These are phyloP conservation scores for Anisognathus igniventris DNA, from an alignment of 2,797 vertebrate species.

Conservation along the genomic window DNA sequence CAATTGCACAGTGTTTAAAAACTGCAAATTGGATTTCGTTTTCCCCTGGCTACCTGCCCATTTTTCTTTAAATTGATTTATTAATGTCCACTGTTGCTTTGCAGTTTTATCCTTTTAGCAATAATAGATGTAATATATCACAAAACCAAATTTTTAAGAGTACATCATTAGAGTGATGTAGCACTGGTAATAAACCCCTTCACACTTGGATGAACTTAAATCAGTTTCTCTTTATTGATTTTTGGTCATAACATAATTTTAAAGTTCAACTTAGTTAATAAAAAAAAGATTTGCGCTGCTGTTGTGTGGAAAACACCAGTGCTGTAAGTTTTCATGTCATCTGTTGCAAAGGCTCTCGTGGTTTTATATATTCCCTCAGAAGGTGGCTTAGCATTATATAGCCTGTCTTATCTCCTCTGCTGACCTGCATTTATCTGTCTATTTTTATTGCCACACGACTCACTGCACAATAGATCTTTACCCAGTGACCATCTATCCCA, in stretches of 20 bases:
- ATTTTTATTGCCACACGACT: background rate
- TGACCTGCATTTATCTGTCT: constrained; percentile 18
- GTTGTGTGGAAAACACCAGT: constrained; percentile 67
- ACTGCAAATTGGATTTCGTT: constrained; percentile 59
- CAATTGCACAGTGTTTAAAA: constrained; percentile 60
- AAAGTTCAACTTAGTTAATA: constrained; percentile 87
- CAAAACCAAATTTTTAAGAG: constrained; percentile 85
- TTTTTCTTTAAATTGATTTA: constrained; percentile 82
- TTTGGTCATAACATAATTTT: constrained; percentile 88
- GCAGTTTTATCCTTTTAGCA: constrained; percentile 85
- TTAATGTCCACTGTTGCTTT: constrained; percentile 79
- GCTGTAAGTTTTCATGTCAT: constrained; percentile 67
- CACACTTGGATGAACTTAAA: constrained; percentile 85
- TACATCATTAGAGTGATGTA: constrained; percentile 86
- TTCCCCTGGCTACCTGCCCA: constrained; percentile 70
- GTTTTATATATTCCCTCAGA: constrained; percentile 34
- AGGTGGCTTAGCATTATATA: constrained; percentile 13
- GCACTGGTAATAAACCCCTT: constrained; percentile 84
- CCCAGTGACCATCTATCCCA: background rate
- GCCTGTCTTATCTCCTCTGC: constrained; percentile 21
- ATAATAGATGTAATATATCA: constrained; percentile 86
- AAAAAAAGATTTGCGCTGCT: constrained; percentile 78
- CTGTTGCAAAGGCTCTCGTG: constrained; percentile 32
- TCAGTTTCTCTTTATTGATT: constrained; percentile 88
- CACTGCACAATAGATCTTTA: background rate